A percentile compares a stretch with the other conserved stretches of the same genome.
Conservation (phyloP, 2,113 vertebrate genomes). For the Lonchura striata region DNA sequence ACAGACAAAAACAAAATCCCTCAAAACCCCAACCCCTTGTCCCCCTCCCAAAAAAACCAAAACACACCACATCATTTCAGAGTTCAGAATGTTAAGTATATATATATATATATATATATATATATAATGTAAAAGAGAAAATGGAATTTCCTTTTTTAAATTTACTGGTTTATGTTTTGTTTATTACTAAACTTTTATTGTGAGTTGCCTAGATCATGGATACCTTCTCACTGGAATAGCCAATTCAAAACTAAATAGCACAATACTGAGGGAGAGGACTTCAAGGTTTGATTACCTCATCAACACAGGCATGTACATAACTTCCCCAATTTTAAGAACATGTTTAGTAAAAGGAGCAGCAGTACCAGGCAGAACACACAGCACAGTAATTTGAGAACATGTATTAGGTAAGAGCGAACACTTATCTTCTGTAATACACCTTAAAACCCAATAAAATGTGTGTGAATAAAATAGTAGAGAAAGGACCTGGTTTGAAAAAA, state of each 20-base stretch:
- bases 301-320: neutral
- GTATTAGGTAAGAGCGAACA: neutral
- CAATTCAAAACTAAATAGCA: neutral
- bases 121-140: neutral
- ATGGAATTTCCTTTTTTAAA: neutral
- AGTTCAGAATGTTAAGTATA: neutral
- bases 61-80: neutral
- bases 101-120: too few relatives aligned
- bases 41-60: neutral
- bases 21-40: rapidly evolving
- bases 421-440: neutral
- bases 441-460: neutral
- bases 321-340: neutral
- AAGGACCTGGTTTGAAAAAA: neutral
- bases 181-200: neutral
- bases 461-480: neutral
- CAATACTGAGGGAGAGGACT: neutral
- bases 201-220: neutral
- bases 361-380: neutral
- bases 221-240: neutral
- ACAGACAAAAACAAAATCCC: neutral
- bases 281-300: neutral
- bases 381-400: neutral
- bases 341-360: neutral
- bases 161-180: neutral